Conservation (phyloP, 1,140 invertebrate genomes). For the Drosophila insularis region DNA sequence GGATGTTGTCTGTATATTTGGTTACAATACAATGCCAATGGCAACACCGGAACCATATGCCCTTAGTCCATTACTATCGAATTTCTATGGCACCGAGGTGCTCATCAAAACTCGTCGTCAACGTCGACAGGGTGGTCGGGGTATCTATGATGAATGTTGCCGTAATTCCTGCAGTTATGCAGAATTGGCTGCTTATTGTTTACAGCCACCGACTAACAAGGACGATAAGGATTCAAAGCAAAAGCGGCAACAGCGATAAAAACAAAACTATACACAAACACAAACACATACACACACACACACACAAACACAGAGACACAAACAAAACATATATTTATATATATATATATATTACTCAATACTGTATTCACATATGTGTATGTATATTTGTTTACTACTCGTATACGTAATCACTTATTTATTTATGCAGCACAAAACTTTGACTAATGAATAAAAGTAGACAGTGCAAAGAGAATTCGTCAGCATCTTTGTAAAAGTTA, state of each 20-base stretch:
- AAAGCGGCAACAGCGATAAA: background rate
- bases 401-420: slow-evolving; percentile 71
- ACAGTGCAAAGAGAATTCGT: slow-evolving; percentile 63
- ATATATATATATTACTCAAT: slow-evolving; percentile 16
- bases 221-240: background rate
- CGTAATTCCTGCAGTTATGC: slow-evolving; percentile 50
- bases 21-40: slow-evolving; percentile 45
- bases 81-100: slow-evolving; percentile 51
- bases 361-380: slow-evolving; percentile 25
- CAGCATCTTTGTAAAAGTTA: slow-evolving; percentile 28
- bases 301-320: slow-evolving; percentile 4
- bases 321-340: background rate
- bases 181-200: slow-evolving; percentile 62
- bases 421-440: slow-evolving; percentile 73
- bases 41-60: slow-evolving; percentile 16
- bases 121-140: slow-evolving; percentile 38
- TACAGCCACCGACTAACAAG: slow-evolving; percentile 14
- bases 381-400: slow-evolving; percentile 46
- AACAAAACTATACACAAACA: slow-evolving; percentile 2
- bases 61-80: slow-evolving; percentile 52
- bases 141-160: slow-evolving; percentile 68
- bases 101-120: slow-evolving; percentile 57
- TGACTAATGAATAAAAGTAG: slow-evolving; percentile 78
- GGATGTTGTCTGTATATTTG: slow-evolving; percentile 54
- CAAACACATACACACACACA: slow-evolving; percentile 11